phyloP scores from a whole-genome alignment of 1,140 invertebrate genomes.

The Nasonia vitripennis region DNA sequence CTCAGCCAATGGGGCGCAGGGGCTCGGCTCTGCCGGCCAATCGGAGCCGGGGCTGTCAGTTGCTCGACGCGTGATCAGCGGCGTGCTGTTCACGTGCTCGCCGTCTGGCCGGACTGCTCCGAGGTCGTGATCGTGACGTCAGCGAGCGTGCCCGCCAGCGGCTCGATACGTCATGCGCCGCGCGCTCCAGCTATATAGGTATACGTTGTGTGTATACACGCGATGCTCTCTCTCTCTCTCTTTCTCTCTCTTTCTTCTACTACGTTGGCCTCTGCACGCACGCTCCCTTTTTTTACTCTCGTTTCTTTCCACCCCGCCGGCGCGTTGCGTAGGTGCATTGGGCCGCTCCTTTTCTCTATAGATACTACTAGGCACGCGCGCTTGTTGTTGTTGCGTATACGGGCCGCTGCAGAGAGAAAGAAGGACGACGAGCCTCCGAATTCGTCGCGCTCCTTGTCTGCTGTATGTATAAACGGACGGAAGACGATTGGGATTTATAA shows the following conservation, averaged over 20 bases:
- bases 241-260: too few species aligned
- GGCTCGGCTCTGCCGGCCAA: constrained; percentile 62
- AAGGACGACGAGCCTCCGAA: constrained; percentile 57
- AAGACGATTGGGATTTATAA: too few species aligned
- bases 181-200: neutral
- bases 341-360: neutral
- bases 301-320: too few species aligned
- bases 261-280: neutral
- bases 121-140: constrained; percentile 75
- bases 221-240: neutral
- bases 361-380: too few species aligned
- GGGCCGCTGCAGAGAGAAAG: neutral
- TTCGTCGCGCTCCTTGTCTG: neutral
- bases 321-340: neutral
- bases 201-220: neutral
- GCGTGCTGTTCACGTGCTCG: constrained; percentile 75
- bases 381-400: too few species aligned
- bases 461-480: too few species aligned
- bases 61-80: constrained; percentile 69
- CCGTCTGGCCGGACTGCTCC: constrained; percentile 61
- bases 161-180: constrained; percentile 69
- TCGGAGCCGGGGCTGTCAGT: constrained; percentile 64
- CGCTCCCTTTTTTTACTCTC: constrained; percentile 6
- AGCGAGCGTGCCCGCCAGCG: constrained; percentile 66
- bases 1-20: constrained; percentile 66